Percentiles rank a stretch among this genome's conserved stretches.
phyloP scores from a whole-genome alignment of 2,888 invertebrate species.

The Calameuta filiformis region DNA sequence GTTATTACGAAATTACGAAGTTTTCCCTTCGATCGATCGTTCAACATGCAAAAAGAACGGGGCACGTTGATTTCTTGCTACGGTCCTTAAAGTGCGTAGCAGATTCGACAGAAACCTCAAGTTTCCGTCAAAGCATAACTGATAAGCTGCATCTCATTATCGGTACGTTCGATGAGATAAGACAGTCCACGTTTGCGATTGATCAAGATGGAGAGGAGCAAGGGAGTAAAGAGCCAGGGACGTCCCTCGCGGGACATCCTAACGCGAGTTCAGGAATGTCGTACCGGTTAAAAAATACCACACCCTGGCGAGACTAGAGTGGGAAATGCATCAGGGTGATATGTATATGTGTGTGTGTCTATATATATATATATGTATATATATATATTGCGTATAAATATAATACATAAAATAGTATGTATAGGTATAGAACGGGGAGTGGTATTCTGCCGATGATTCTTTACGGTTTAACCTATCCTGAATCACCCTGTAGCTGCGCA shows the following conservation, averaged over 20 bases:
- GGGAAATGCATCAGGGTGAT: not conserved
- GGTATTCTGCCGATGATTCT: not conserved
- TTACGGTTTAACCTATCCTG: not conserved
- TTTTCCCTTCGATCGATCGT: too few relatives aligned
- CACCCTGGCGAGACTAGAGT: not conserved
- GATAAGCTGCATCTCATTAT: not conserved
- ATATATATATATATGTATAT: too few relatives aligned
- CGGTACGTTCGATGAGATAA: not conserved
- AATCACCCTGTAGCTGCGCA: not conserved
- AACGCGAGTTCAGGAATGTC: not conserved
- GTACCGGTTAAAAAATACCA: not conserved
- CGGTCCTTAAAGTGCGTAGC: too few relatives aligned
- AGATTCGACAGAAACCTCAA: not conserved
- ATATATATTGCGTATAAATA: not conserved
- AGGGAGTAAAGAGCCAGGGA: not conserved
- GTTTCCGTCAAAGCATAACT: not conserved
- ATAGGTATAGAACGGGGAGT: not conserved
- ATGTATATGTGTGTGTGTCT: not conserved
- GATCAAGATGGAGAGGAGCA: not conserved
- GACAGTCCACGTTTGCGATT: not conserved
- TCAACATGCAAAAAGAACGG: not conserved
- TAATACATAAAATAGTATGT: not conserved
- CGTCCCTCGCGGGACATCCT: not conserved
- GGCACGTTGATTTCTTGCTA: not conserved
- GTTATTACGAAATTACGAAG: too few relatives aligned